Evolutionary conservation across 2,113 vertebrate species (phyloP).

Genomic region (Lutjanus erythropterus): DNA sequence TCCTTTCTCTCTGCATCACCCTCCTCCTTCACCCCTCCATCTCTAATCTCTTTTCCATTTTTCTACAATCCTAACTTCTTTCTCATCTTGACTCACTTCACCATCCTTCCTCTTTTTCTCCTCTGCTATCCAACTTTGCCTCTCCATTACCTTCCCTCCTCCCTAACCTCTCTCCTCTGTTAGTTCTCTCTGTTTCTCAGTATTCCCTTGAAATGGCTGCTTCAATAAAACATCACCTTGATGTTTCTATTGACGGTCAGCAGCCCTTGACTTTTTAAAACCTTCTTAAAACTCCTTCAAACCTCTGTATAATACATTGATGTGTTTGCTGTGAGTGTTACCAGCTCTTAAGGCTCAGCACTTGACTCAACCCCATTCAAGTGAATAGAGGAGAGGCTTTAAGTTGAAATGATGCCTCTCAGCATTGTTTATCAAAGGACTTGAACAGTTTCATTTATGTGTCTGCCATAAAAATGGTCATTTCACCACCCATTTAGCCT

Average conservation of each 20-base stretch:
- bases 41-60: not conserved
- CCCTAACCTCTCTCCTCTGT: not conserved
- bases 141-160: not conserved
- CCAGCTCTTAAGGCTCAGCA: constrained; percentile 37
- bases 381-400: constrained; percentile 41
- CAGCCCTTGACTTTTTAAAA: constrained; percentile 46
- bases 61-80: not conserved
- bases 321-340: constrained; percentile 50
- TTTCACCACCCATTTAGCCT: not conserved
- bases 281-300: no score
- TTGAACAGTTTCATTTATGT: not conserved
- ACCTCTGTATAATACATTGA: constrained; percentile 37
- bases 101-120: no score
- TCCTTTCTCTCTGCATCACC: not conserved
- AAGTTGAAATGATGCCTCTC: constrained; percentile 46
- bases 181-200: not conserved
- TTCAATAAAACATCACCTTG: constrained; percentile 49
- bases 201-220: constrained; percentile 45
- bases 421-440: not conserved
- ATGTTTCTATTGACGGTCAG: constrained; percentile 45
- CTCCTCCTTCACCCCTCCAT: not conserved
- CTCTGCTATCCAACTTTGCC: not conserved
- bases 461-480: not conserved
- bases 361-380: constrained; percentile 42
- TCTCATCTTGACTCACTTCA: not conserved